phyloP scores from a whole-genome alignment of 2,113 vertebrate species.

The Sturnus vulgaris region DNA sequence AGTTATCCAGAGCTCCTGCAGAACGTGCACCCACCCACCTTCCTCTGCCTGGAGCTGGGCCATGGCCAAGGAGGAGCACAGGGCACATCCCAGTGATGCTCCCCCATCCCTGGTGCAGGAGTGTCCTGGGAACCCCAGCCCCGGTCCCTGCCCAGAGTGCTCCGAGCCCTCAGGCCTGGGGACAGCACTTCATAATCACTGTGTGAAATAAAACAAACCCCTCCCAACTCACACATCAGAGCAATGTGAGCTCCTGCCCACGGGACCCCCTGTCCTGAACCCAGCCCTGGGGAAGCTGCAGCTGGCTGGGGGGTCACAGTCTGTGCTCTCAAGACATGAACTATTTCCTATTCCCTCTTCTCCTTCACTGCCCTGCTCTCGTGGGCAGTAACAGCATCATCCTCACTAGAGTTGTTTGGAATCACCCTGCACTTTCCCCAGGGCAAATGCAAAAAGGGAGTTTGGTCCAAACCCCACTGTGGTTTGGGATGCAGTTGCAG shows the following conservation, averaged over 20 bases:
- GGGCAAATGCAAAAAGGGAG: background rate
- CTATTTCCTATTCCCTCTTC: background rate
- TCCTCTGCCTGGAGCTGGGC: background rate
- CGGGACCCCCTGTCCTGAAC: background rate
- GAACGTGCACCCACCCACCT: fast-evolving
- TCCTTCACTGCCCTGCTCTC: background rate
- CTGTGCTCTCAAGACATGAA: background rate
- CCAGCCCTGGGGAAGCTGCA: background rate
- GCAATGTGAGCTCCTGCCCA: background rate
- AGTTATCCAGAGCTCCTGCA: background rate
- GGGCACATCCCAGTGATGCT: background rate
- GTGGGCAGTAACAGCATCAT: fast-evolving
- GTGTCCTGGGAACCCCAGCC: fast-evolving
- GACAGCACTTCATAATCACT: background rate
- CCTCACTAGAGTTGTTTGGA: background rate
- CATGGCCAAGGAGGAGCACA: background rate
- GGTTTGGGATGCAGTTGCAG: background rate
- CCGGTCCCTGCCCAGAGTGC: background rate
- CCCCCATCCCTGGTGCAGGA: background rate
- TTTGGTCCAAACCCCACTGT: background rate
- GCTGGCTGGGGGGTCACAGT: background rate
- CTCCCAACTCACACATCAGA: fast-evolving
- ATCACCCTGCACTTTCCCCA: background rate
- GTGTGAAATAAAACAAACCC: background rate
- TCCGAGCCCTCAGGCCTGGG: background rate